Conservation (phyloP, 2,888 invertebrate genomes). For the Caenorhabditis drosophilae region DNA sequence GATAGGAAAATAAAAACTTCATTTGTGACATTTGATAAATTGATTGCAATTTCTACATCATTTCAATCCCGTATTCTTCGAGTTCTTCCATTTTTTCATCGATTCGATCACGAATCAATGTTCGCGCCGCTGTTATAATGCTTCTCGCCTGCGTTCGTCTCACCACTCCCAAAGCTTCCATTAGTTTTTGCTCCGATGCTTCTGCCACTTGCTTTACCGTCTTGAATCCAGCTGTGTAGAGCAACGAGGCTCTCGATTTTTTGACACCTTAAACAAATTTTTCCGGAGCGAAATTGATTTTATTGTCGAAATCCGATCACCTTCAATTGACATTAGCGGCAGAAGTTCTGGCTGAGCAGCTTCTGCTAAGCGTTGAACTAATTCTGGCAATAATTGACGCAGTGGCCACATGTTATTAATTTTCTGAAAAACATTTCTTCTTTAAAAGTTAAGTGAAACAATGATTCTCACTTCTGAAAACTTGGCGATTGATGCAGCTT, state of each 20-base stretch:
- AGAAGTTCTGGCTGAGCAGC: constrained; percentile 83
- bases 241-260: constrained; percentile 84
- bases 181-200: constrained; percentile 75
- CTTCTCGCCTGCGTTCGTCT: constrained; percentile 77
- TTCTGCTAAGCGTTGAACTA: constrained; percentile 80
- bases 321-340: constrained; percentile 85
- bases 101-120: constrained; percentile 55
- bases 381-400: constrained; percentile 77
- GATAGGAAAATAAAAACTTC: constrained; percentile 1
- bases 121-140: constrained; percentile 85
- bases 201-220: constrained; percentile 68
- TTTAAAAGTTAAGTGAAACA: background rate
- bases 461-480: constrained; percentile 80
- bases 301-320: too few species aligned
- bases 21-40: too few species aligned
- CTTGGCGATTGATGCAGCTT: constrained; percentile 80
- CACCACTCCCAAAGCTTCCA: constrained; percentile 38
- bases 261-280: too few species aligned
- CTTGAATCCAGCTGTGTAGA: constrained; percentile 83
- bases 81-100: constrained; percentile 62
- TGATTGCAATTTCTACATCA: too few species aligned
- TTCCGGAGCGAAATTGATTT: too few species aligned
- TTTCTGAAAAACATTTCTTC: constrained; percentile 72
- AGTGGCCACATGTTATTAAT: constrained; percentile 84
- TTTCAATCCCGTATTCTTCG: constrained; percentile 46